A percentile compares a stretch with the other conserved stretches of the same genome.
These are phyloP conservation scores for Rhogogaster chlorosoma DNA, from an alignment of 2,888 invertebrate species.

Conservation along the genomic window DNA sequence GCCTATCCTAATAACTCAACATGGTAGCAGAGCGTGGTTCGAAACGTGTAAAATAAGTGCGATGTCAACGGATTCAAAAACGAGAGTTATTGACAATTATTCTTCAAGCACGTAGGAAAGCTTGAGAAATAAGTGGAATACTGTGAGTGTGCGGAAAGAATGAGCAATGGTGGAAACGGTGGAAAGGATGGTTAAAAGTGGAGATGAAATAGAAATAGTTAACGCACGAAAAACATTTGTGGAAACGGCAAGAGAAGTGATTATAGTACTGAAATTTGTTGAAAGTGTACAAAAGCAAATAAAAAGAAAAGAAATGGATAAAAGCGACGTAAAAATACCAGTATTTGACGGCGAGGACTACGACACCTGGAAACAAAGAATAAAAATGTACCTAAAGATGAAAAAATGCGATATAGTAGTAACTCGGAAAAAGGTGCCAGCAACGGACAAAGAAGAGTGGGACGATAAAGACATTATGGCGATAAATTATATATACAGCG, in stretches of 20 bases:
- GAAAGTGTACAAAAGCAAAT: conserved; percentile 25
- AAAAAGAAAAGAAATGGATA: conserved; percentile 28
- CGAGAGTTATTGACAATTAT: too few species aligned
- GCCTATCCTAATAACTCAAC: not conserved
- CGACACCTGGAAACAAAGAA: conserved; percentile 51
- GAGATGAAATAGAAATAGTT: conserved; percentile 15
- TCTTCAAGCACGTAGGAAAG: too few species aligned
- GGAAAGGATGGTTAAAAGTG: not conserved
- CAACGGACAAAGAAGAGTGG: conserved; percentile 48
- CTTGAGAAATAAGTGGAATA: too few species aligned
- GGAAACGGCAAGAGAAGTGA: conserved; percentile 9
- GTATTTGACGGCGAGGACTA: conserved; percentile 43
- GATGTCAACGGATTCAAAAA: too few species aligned
- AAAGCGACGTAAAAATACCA: conserved; percentile 35
- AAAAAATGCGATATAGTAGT: conserved; percentile 49
- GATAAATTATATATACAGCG: conserved; percentile 51
- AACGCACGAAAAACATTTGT: conserved; percentile 25
- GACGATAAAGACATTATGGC: conserved; percentile 50
- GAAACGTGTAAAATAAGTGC: conserved; percentile 23
- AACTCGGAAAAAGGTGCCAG: conserved; percentile 38
- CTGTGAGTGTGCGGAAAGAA: conserved; percentile 2
- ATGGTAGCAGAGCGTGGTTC: not conserved
- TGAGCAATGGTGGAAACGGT: conserved; percentile 30
- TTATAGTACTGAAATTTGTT: conserved; percentile 32
- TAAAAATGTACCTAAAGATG: conserved; percentile 40